These are phyloP conservation scores for Aphelocoma californica DNA, from an alignment of 2,797 vertebrate species.

Conservation along the genomic window DNA sequence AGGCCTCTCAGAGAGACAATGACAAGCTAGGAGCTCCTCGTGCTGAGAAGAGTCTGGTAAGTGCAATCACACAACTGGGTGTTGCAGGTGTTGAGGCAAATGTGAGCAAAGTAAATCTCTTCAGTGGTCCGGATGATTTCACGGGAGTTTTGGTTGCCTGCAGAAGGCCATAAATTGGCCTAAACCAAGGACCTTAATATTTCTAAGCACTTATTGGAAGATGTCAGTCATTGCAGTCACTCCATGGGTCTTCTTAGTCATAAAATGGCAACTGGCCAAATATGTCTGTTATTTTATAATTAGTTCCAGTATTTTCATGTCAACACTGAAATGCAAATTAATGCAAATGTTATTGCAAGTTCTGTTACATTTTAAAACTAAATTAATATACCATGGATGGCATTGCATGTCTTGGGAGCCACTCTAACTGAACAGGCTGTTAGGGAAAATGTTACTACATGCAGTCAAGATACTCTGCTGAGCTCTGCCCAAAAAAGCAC, in stretches of 20 bases:
- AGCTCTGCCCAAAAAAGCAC: neutral
- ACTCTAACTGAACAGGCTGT: neutral
- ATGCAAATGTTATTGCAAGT: neutral
- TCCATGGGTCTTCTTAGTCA: neutral
- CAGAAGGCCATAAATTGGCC: neutral
- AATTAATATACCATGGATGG: neutral
- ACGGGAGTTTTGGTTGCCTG: neutral
- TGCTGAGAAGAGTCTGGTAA: neutral
- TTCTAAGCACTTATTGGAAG: neutral
- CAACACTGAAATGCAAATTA: constrained; percentile 12
- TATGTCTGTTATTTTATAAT: neutral
- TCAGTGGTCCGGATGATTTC: neutral
- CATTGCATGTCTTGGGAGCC: neutral
- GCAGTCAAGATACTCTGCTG: neutral
- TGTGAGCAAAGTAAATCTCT: neutral
- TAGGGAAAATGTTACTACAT: neutral
- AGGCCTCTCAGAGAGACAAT: neutral
- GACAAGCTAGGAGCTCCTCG: neutral
- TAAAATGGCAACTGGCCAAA: neutral
- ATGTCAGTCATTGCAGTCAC: neutral
- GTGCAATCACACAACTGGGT: neutral
- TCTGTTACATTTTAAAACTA: neutral
- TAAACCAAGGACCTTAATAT: neutral
- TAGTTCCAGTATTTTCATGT: neutral
- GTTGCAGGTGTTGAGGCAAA: neutral